Conservation (phyloP, 2,888 invertebrate genomes). For the Xiphydria camelus region DNA sequence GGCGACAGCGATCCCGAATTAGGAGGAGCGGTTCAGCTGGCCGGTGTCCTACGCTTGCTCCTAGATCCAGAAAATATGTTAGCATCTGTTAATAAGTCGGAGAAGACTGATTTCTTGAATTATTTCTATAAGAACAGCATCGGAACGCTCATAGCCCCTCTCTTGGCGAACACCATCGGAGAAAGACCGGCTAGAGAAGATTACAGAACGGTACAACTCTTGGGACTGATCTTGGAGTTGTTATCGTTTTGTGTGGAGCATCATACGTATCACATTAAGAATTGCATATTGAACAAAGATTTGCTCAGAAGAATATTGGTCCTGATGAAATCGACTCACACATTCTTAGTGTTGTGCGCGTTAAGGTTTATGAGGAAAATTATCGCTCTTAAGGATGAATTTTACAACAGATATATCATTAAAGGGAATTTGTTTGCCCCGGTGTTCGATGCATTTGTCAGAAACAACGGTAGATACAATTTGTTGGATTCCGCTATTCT, state of each 20-base stretch:
- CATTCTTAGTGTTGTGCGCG: slow-evolving; percentile 95
- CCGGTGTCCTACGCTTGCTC: slow-evolving; percentile 89
- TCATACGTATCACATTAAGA: slow-evolving; percentile 98
- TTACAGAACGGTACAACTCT: slow-evolving; percentile 93
- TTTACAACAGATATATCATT: slow-evolving; percentile 95
- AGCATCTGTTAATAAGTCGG: slow-evolving; percentile 88
- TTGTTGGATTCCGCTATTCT: slow-evolving; percentile 97
- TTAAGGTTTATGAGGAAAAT: slow-evolving; percentile 97
- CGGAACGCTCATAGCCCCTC: slow-evolving; percentile 93
- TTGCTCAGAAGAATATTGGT: slow-evolving; percentile 92
- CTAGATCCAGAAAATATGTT: slow-evolving; percentile 99
- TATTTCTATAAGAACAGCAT: slow-evolving; percentile 99
- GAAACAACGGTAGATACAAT: slow-evolving; percentile 98
- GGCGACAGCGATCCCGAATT: slow-evolving; percentile 96
- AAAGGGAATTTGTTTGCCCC: slow-evolving; percentile 94
- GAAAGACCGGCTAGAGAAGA: slow-evolving; percentile 92
- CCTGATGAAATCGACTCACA: slow-evolving; percentile 95
- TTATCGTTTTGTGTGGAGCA: slow-evolving; percentile 98
- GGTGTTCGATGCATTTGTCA: slow-evolving; percentile 93
- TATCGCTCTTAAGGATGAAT: slow-evolving; percentile 96
- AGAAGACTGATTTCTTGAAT: slow-evolving; percentile 96
- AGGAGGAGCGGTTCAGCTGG: slow-evolving; percentile 95
- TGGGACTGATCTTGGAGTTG: slow-evolving; percentile 92
- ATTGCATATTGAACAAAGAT: slow-evolving; percentile 96
- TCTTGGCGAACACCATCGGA: slow-evolving; percentile 88